These are phyloP conservation scores for Metellina segmentata DNA, from an alignment of 2,888 invertebrate species.

Conservation along the genomic window DNA sequence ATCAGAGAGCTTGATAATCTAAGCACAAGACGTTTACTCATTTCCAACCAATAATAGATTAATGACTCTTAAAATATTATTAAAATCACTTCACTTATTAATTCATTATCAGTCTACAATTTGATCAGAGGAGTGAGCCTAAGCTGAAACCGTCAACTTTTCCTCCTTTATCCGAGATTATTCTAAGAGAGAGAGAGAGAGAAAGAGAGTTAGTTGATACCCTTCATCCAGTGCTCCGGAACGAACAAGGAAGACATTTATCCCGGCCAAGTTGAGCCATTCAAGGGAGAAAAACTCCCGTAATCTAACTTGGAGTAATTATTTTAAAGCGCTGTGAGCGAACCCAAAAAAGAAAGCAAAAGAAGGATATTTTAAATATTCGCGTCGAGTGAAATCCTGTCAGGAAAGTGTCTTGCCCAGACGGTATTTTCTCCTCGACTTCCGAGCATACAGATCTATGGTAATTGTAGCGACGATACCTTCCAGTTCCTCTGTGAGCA, in stretches of 20 bases:
- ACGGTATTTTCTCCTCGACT: background rate
- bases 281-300: conserved; percentile 21
- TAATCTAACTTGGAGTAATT: conserved; percentile 49
- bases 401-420: background rate
- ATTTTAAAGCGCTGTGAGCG: conserved; percentile 11
- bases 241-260: conserved; percentile 12
- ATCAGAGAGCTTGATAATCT: too few species aligned
- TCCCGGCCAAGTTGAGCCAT: background rate
- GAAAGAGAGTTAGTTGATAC: too few species aligned
- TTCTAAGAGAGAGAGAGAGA: too few species aligned
- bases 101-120: too few species aligned
- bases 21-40: too few species aligned
- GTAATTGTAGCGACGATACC: conserved; percentile 31
- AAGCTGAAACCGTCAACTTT: too few species aligned
- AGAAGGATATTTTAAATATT: conserved; percentile 1
- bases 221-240: background rate
- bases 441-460: conserved; percentile 16
- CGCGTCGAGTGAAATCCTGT: conserved; percentile 2
- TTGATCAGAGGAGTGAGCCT: too few species aligned
- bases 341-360: conserved; percentile 11
- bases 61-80: conserved; percentile 17
- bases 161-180: too few species aligned
- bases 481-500: conserved; percentile 13
- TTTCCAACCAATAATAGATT: conserved; percentile 38
- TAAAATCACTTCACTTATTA: too few species aligned